Base-by-base conservation (phyloP, 2,888 invertebrate genomes). In the Watsonalla binaria region DNA sequence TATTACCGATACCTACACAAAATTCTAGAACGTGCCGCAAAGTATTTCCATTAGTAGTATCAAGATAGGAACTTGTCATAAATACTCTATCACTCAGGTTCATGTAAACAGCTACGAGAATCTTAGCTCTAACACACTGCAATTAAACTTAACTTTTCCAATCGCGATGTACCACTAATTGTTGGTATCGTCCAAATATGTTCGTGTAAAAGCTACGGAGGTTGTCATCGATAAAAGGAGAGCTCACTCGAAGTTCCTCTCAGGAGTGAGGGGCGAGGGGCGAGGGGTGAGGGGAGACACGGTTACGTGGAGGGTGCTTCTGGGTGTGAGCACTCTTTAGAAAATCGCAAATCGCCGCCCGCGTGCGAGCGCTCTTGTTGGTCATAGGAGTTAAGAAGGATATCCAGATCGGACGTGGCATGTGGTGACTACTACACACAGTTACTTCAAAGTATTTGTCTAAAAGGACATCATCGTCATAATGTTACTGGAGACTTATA, bases 251-350 rank as follows among this genome's bases (percentile, higher is more conserved):
- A 46, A 54, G 55, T 53, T 59, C 61, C 54, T 52, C 39, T 35
- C 35, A 37, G 37, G 15, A 49, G 49, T 37, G 49, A 11, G 9
- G 37, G 14, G 51, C 6, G 47, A 46, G n/a, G 37, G n/a, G 37
- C 15, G 46, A 39, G 51, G 51, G 50, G 49, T 50, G 61, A 56
- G 60, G 58, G 54, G 68, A 59, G 59, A 66, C 63, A 72, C 72
- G 81, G 82, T 82, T 82, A 80, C 72, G 78, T 70, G 72, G 64
- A 86, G 86, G 71, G 76, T 76, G 67, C 86, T 86, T 62, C 63
- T 66, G 62, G 60, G 57, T 54, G 65, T 57, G 72, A 85, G 86
- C 74, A 82, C 86, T 79, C 87, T 86, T 73, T 72, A 70, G 66
- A 63, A 74, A 78, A 77, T 82, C 81, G 73, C 76, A 78, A 78